Evolutionary conservation across 2,888 invertebrate species (phyloP), one percentile per base, ranked within the genome.

Genomic region (Calliphora vomitoria): DNA sequence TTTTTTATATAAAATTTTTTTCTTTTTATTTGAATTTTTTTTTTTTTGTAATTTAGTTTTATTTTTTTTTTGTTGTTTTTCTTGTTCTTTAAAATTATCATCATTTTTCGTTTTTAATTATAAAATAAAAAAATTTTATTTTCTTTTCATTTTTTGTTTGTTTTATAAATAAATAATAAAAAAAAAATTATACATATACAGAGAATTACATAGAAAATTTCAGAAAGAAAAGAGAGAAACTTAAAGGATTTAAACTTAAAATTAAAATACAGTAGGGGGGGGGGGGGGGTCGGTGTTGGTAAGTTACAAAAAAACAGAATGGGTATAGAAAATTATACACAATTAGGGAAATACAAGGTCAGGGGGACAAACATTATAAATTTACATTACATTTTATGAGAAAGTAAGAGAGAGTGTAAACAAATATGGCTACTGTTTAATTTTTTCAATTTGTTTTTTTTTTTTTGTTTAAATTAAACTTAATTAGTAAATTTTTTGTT

Each of bases 161-260:
- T 81, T 81, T 69, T 81, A 80, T 85, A 85, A 85, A 85, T 85
- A 85, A 85, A 85, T 85, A 85, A 81, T 84, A 71, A 85, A 75
- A 71, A 85, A 75, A 74, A 76, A 80, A 80, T 60, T 80, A 85
- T 62, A 84, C 72, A 84, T 74, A 74, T 41, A 84, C 79, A 84
- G 50, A 62, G 58, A 18, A 81, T 44, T 81, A 55, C 8, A 72
- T 6, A 75, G 13, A 35, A 62, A 35, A 50, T 38, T 44, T 31
- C 35, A 38, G 8, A 64, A 41, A 3, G 44, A 38, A 11, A 11
- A 13, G 8, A 50, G 20, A 50, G 13, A n/a, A 62, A 35, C 20
- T 74, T 35, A 62, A 44, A 66, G 11, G 15, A 18, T 64, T 18
- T 50, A 25, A 25, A 58, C 38, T 47, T 62, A 47, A 62, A 20